phyloP scores from a whole-genome alignment of 2,797 vertebrate species.

The Dermochelys coriacea region DNA sequence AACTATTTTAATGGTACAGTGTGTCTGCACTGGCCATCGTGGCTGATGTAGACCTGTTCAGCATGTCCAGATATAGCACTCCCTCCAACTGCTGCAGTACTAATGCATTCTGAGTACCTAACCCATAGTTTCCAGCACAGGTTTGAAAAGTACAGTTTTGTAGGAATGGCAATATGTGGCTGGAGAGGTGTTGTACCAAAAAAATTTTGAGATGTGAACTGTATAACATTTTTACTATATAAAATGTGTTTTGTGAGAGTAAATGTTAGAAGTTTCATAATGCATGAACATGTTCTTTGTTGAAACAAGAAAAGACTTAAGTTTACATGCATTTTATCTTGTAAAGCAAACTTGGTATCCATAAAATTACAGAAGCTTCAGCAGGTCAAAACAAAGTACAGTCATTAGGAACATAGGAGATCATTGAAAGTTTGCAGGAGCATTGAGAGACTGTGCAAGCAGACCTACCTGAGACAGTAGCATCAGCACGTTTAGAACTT shows the following conservation, averaged over 20 bases:
- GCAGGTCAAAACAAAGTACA: neutral
- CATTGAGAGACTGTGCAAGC: neutral
- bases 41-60: neutral
- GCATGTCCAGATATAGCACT: neutral
- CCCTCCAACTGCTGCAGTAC: neutral
- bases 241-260: neutral
- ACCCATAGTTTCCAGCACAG: rapidly evolving
- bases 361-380: neutral
- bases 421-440: neutral
- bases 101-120: neutral
- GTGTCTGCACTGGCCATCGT: rapidly evolving
- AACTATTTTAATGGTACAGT: neutral
- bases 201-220: neutral
- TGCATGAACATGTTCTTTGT: neutral
- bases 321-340: neutral
- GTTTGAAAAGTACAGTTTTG: neutral
- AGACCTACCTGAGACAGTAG: neutral
- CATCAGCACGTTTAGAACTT: neutral
- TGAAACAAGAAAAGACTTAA: neutral
- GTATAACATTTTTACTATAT: neutral
- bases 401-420: neutral
- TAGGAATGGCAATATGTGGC: neutral
- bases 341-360: neutral
- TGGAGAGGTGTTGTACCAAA: neutral
- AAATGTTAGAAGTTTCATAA: neutral